These are phyloP conservation scores for Elephantulus edwardii DNA, from an alignment of 2,113 vertebrate genomes.

Conservation along the genomic window DNA sequence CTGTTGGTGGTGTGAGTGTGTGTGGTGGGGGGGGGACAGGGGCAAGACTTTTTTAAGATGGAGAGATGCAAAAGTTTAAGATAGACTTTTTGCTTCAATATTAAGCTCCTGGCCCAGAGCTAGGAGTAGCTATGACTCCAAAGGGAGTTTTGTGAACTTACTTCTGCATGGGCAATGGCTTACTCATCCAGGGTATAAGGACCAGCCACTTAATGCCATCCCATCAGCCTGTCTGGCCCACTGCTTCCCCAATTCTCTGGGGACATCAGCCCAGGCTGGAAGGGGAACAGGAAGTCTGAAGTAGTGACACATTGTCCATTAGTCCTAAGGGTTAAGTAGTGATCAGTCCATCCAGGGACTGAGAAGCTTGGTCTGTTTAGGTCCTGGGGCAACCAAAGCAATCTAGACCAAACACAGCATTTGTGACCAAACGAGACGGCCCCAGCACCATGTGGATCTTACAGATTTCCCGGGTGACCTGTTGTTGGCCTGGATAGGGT, in stretches of 20 bases:
- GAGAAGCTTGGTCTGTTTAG: background rate
- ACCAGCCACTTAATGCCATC: background rate
- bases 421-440: background rate
- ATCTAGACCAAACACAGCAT: background rate
- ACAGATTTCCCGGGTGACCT: background rate
- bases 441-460: background rate
- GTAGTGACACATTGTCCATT: conserved; percentile 15
- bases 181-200: background rate
- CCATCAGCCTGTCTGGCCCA: background rate
- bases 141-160: conserved; percentile 28
- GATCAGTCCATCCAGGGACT: background rate
- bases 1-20: background rate
- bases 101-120: background rate
- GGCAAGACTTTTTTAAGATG: conserved; percentile 40
- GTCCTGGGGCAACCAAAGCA: background rate
- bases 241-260: conserved; percentile 59
- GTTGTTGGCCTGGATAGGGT: background rate
- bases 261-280: conserved; percentile 28
- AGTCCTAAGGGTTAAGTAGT: background rate
- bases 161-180: background rate
- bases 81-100: background rate
- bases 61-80: too few species aligned
- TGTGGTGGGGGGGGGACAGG: background rate
- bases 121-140: conserved; percentile 50
- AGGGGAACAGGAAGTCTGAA: conserved; percentile 16